phyloP scores from a whole-genome alignment of 2,113 vertebrate genomes.

The Myrmecobius fasciatus region DNA sequence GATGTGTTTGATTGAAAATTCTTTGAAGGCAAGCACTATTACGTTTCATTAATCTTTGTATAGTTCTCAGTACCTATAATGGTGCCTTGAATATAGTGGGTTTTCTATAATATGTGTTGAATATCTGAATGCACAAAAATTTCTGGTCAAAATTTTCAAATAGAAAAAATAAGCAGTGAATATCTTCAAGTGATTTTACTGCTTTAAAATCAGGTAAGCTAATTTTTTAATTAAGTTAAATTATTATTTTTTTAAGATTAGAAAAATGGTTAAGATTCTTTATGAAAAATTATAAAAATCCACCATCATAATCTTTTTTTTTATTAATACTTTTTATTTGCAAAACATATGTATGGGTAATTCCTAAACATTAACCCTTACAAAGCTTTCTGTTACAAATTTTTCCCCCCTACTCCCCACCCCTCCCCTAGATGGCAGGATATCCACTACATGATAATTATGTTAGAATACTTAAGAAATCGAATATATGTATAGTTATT shows the following conservation, averaged over 20 bases:
- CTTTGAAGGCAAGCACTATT: not conserved
- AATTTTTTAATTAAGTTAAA: not conserved
- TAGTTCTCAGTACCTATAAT: not conserved
- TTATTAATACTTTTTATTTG: too few species aligned
- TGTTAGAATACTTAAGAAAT: too few species aligned
- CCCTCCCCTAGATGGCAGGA: too few species aligned
- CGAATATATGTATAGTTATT: too few species aligned
- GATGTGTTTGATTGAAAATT: not conserved
- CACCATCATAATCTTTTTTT: not conserved
- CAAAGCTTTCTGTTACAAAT: too few species aligned
- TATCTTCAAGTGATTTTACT: not conserved
- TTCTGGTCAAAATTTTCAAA: not conserved
- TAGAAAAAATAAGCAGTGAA: not conserved
- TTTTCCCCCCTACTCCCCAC: too few species aligned
- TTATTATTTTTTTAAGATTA: not conserved
- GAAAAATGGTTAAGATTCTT: not conserved
- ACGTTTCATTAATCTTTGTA: not conserved
- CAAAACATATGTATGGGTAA: too few species aligned
- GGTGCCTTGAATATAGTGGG: not conserved
- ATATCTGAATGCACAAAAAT: not conserved
- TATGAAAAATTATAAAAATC: not conserved
- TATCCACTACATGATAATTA: too few species aligned
- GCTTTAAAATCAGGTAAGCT: not conserved
- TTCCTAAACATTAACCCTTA: too few species aligned
- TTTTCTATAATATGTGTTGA: not conserved